Percentiles rank a stretch among this genome's conserved stretches.
phyloP scores from a whole-genome alignment of 2,888 invertebrate genomes.

The Nomada hirtipes region DNA sequence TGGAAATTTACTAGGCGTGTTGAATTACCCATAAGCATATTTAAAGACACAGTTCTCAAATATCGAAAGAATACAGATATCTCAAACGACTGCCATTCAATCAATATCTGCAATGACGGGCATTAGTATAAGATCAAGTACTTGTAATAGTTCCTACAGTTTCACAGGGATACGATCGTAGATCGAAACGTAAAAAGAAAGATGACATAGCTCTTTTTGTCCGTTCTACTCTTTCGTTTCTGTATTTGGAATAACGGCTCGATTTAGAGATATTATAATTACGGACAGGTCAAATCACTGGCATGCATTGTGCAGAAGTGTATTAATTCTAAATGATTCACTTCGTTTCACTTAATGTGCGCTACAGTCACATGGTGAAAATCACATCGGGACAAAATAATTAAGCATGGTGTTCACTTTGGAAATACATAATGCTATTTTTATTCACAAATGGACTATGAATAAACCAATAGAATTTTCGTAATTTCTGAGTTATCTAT shows the following conservation, averaged over 20 bases:
- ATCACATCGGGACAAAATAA: conserved; percentile 19
- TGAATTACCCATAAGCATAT: not conserved
- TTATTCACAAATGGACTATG: conserved; percentile 41
- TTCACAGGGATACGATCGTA: not conserved
- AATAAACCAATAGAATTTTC: conserved; percentile 66
- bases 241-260: not conserved
- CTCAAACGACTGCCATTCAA: no score
- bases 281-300: conserved; percentile 34
- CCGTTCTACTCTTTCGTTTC: not conserved
- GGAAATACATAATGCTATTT: conserved; percentile 33
- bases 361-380: conserved; percentile 36
- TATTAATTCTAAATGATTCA: conserved; percentile 43
- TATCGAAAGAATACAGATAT: not conserved
- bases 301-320: conserved; percentile 27
- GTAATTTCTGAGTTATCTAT: conserved; percentile 76
- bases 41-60: not conserved
- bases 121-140: no score
- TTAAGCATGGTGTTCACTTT: conserved; percentile 15
- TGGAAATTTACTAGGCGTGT: not conserved
- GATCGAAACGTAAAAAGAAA: not conserved
- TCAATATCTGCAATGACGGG: no score
- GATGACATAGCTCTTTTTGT: not conserved
- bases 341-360: conserved; percentile 35
- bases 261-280: conserved; percentile 25
- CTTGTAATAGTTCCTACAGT: not conserved